Evolutionary conservation across 2,888 invertebrate species (phyloP).

Genomic region (Rhodophaea formosa): DNA sequence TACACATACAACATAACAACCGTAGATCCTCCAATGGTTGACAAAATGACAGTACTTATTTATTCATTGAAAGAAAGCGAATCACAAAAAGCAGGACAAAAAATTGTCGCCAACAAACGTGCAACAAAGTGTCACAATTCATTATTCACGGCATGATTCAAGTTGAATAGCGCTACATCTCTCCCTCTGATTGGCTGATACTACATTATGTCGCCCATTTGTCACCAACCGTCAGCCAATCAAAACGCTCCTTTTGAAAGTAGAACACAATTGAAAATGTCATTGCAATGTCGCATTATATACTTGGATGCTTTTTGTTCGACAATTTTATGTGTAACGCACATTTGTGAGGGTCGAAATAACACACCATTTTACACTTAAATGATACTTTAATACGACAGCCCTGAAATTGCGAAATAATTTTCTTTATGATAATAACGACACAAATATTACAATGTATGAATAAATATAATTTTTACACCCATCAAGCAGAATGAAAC

Average conservation of each 20-base stretch:
- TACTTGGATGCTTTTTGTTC: constrained; percentile 41
- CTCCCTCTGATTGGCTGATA: constrained; percentile 53
- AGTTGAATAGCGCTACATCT: constrained; percentile 30
- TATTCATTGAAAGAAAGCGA: not conserved
- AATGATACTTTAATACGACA: constrained; percentile 25
- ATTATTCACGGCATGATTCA: constrained; percentile 46
- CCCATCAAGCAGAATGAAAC: constrained; percentile 67
- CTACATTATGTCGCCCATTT: constrained; percentile 72
- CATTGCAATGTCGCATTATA: constrained; percentile 58
- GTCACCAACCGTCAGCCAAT: constrained; percentile 76
- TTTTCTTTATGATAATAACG: constrained; percentile 17
- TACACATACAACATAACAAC: not conserved
- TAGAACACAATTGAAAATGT: constrained; percentile 66
- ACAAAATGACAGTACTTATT: not conserved
- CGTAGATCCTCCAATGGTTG: not conserved
- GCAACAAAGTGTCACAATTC: constrained; percentile 43
- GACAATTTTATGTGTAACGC: not conserved
- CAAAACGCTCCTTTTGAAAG: constrained; percentile 47
- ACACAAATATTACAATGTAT: constrained; percentile 24
- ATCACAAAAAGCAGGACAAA: constrained; percentile 18
- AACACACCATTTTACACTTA: not conserved
- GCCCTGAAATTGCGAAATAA: constrained; percentile 15
- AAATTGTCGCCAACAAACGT: constrained; percentile 31
- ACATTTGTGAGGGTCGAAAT: no score
- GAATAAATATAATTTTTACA: constrained; percentile 65